Base-by-base conservation (phyloP, 2,888 invertebrate species). In the Carpatolechia fugitivella region DNA sequence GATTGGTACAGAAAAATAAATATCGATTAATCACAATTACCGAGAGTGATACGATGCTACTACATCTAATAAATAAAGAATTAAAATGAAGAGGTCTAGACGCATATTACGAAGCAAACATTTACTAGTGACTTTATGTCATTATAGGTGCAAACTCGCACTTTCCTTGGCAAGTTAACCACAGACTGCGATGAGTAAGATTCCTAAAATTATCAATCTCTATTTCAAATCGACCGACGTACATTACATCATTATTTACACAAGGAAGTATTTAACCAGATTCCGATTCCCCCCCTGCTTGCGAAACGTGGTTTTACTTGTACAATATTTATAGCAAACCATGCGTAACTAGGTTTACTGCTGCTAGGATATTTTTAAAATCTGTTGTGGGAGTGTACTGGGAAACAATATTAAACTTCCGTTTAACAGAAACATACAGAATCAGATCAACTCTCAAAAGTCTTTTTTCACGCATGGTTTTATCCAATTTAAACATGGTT, bases 241-340 rank as follows among this genome's bases (percentile, higher is more conserved):
- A n/a, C 68, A 63, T 84, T 82, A 77, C 84, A 77, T 83, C 81
- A 84, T 77, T 82, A 79, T 83, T 82, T 83, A 83, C 80, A 76
- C 72, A 78, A 80, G 80, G 80, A 80, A 81, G 74, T 75, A 69
- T 75, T 68, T 71, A 68, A 65, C 65, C 68, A 62, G 60, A 70
- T 69, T 65, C 69, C 67, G 66, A 70, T 70, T 72, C 66, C 58
- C 61, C 66, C 58, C 61, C 63, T 66, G 71, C 72, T 82, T 81
- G 74, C 78, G 76, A 79, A 82, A 83, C 73, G 71, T 66, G 66
- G 69, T 74, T 71, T 72, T 66, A 73, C 72, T 63, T 61, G 64
- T 70, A 64, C 64, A 67, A 69, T 85, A 85, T 82, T 80, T 80
- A 76, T 82, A 85, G 78, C 68, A 61, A 76, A 66, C 65, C 70